phyloP scores from a whole-genome alignment of 2,113 vertebrate genomes.

The Oreochromis spilurus region DNA sequence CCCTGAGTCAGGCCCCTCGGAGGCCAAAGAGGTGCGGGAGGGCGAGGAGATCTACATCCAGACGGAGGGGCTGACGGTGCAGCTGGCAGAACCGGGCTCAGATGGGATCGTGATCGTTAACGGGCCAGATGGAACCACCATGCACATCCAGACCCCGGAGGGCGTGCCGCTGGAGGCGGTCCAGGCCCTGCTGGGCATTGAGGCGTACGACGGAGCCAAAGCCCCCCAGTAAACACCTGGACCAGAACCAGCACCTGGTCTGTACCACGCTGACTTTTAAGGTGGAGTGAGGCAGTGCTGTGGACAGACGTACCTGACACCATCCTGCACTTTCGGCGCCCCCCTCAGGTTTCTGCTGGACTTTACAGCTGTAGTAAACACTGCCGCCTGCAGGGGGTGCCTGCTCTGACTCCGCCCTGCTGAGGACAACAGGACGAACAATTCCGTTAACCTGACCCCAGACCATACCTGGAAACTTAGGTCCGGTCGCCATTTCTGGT shows the following conservation, averaged over 20 bases:
- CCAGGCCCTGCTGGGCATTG: constrained; percentile 77
- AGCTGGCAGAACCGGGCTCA: constrained; percentile 68
- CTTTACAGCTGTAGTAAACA: neutral
- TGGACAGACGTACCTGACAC: neutral
- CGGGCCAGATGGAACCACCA: constrained; percentile 66
- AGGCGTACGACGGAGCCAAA: constrained; percentile 57
- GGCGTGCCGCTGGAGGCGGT: constrained; percentile 75
- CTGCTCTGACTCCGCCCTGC: neutral
- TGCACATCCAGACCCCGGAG: constrained; percentile 74
- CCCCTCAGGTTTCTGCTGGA: neutral
- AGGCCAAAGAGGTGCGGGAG: constrained; percentile 63
- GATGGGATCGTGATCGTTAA: constrained; percentile 76
- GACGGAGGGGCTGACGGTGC: constrained; percentile 74
- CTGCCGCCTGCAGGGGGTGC: neutral
- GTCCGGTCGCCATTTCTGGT: neutral
- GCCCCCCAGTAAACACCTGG: constrained; percentile 4
- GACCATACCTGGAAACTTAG: neutral
- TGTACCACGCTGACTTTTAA: neutral
- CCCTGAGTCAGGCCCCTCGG: neutral
- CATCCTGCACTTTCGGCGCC: neutral
- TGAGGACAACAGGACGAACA: neutral
- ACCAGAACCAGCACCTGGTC: neutral
- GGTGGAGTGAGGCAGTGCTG: neutral
- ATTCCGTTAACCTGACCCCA: neutral
- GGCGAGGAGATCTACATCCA: constrained; percentile 77